A percentile compares a stretch with the other conserved stretches of the same genome.
Conservation (phyloP, 2,888 invertebrate species). For the Empis livida region DNA sequence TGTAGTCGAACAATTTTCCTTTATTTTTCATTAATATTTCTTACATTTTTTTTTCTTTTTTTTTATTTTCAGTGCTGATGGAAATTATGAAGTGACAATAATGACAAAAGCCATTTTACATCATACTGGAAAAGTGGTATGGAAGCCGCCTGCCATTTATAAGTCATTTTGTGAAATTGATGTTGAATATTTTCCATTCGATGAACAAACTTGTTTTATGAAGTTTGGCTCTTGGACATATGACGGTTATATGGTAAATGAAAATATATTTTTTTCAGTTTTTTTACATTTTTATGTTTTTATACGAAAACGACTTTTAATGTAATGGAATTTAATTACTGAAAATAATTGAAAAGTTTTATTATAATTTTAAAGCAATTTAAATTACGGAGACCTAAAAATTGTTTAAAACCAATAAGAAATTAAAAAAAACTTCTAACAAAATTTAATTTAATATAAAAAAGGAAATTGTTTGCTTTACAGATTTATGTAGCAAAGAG, state of each 20-base stretch:
- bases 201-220: conserved; percentile 91
- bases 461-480: too few relatives aligned
- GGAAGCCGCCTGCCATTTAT: conserved; percentile 98
- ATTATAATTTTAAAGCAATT: too few relatives aligned
- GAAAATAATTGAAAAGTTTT: too few relatives aligned
- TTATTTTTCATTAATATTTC: background rate
- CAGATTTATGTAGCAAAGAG: too few relatives aligned
- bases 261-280: background rate
- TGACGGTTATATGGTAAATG: conserved; percentile 80
- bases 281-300: too few relatives aligned
- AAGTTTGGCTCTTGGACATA: conserved; percentile 89
- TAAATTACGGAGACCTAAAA: too few relatives aligned
- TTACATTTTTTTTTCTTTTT: conserved; percentile 4
- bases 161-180: conserved; percentile 95
- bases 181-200: conserved; percentile 90
- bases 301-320: too few relatives aligned
- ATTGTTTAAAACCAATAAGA: too few relatives aligned
- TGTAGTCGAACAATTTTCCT: background rate
- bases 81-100: conserved; percentile 95
- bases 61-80: conserved; percentile 67
- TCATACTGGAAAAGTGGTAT: conserved; percentile 83
- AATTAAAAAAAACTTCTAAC: too few relatives aligned
- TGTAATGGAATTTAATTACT: too few relatives aligned
- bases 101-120: conserved; percentile 95
- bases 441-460: too few relatives aligned